Evolutionary conservation across 2,797 vertebrate genomes (phyloP), one percentile per base, ranked within the genome.

Genomic region (Rhadinocentrus ornatus): DNA sequence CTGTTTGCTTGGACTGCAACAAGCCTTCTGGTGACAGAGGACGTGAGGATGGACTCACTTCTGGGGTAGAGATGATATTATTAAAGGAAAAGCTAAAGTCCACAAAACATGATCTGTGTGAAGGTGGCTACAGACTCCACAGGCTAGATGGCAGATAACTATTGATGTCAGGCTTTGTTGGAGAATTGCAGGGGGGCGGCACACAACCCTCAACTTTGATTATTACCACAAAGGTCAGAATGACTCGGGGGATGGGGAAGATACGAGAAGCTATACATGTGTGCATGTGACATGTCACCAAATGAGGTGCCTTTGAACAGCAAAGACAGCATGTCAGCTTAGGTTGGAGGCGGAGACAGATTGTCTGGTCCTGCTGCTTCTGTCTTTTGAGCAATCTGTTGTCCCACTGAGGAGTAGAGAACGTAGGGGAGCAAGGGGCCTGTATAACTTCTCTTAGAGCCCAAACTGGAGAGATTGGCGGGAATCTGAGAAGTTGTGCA

Each of bases 281-380:
- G 34, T 31, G 34, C 11, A 35, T 57, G 69, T 27, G 48, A n/a
- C 32, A 8, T 13, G 32, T 64, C 53, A 37, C 9, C 39, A 35
- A 22, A 27, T 41, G 67, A 29, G 24, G 32, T 37, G 27, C 15
- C 37, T 15, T 35, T 54, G 32, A 27, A 32, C 12, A 54, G 37
- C 18, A 0, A 4, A 12, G 12, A 8, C 12, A 52, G 15, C 66
- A 53, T 29, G 35, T 62, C 48, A 57, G 31, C 46, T 44, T 35
- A 32, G 34, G 41, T 24, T 16, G 34, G n/a, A 57, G 62, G 52
- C 15, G 59, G 63, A 62, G 41, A 54, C 64, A 20, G 18, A n/a
- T 35, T 50, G 61, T 58, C 24, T 64, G 20, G 37, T 41, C 9
- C 50, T 53, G 54, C 52, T 58, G 32, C 52, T 69, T 60, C 34